Base-by-base conservation (phyloP, 2,888 invertebrate genomes). In the Scaeva pyrastri region DNA sequence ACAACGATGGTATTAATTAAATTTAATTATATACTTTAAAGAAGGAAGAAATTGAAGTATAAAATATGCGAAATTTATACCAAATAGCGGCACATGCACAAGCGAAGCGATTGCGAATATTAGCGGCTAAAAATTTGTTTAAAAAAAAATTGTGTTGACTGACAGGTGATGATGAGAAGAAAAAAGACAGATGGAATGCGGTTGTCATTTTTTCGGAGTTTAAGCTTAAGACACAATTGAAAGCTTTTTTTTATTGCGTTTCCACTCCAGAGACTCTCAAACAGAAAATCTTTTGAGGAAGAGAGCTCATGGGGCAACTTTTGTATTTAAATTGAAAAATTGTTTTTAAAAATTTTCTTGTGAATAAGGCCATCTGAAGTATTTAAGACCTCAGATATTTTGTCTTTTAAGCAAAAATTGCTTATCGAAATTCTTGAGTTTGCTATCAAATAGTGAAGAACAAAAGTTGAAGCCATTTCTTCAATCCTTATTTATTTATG, bases 71-170 rank as follows among this genome's bases (percentile, higher is more conserved):
- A 60, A 11, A 6, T 60, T 41, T 14, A 10, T 12, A 48, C 16
- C n/a, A 2, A 31, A 31, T 3, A 19, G 12, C 41, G 39, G 21
- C 60, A 60, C 39, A 60, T 39, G 56, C 21, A 60, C 39, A 58
- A 58, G 60, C 60, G 19, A 60, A 39, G 11, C 19, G 56, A 58
- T n/a, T n/a, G 11, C 19, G 31, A 39, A 39, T 39, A 39, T 58
- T 58, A 60, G 60, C 60, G 60, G 60, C 39, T 60, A 60, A 60
- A 60, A 60, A 12, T 60, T 60, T 60, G 39, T 60, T 60, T 41
- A 0, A 60, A 60, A 58, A 60, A 58, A 41, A 21, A 8, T 26
- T 21, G 23, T 8, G 14, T 1, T 36, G 56, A 19, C 1, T 60
- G 60, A 60, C 60, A 60, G 41, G 21, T 41, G 60, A n/a, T n/a